Evolutionary conservation across 2,888 invertebrate genomes (phyloP), one percentile per base, ranked within the genome.

Genomic region (Carterocephalus palaemon): DNA sequence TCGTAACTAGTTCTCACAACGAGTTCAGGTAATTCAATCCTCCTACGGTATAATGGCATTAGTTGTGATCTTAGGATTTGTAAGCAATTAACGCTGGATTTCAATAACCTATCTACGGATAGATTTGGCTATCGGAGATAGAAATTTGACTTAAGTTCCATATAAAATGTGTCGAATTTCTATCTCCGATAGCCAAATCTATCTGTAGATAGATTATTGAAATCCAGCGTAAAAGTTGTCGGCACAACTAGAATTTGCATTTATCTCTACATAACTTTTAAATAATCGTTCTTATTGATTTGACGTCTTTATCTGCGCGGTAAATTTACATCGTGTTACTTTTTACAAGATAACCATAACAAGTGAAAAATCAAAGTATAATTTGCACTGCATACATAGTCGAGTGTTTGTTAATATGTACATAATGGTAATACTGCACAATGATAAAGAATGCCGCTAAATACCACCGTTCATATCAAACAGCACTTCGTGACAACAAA

Each of bases 61-160:
- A 42, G 42, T 42, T 42, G 36, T 37, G 34, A 42, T 42, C 26
- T 33, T 26, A 34, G 42, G 34, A 42, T 42, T 42, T 42, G 34
- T 42, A 28, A 26, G 33, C 34, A 42, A 42, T 42, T 42, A 42
- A 42, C n/a, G n/a, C n/a, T n/a, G n/a, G n/a, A n/a, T n/a, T n/a
- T n/a, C n/a, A n/a, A n/a, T n/a, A n/a, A n/a, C n/a, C n/a, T n/a
- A n/a, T n/a, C n/a, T n/a, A n/a, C n/a, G n/a, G n/a, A n/a, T n/a
- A n/a, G n/a, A n/a, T n/a, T n/a, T n/a, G n/a, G n/a, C n/a, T n/a
- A n/a, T n/a, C n/a, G n/a, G n/a, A n/a, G n/a, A n/a, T n/a, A n/a
- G n/a, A n/a, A n/a, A n/a, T n/a, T n/a, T n/a, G n/a, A n/a, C n/a
- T n/a, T n/a, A n/a, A n/a, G n/a, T n/a, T n/a, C n/a, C n/a, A n/a